Evolutionary conservation across 2,888 invertebrate species (phyloP).

Genomic region (Bhutanitis thaidina): DNA sequence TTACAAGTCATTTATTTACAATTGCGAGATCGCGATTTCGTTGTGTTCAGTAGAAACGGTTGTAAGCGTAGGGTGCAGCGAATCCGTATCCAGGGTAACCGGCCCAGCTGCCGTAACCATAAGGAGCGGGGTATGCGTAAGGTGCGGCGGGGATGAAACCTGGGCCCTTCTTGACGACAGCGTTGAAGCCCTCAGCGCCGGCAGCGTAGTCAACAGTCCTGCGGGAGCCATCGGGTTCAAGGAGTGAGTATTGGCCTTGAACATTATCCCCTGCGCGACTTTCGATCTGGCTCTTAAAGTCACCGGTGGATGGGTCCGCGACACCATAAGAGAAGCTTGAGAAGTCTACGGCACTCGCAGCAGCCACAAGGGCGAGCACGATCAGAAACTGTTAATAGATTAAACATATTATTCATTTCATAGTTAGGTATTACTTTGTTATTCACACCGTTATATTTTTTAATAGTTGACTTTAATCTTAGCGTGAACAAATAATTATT

Average conservation of each 20-base stretch:
- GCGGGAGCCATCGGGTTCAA: slow-evolving; percentile 75
- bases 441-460: too few species aligned
- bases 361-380: slow-evolving; percentile 47
- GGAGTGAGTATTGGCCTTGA: slow-evolving; percentile 75
- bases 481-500: too few species aligned
- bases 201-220: slow-evolving; percentile 80
- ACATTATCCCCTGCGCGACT: slow-evolving; percentile 71
- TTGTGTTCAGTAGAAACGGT: slow-evolving; percentile 36
- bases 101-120: slow-evolving; percentile 29
- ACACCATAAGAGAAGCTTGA: slow-evolving; percentile 77
- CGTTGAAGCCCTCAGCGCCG: slow-evolving; percentile 77
- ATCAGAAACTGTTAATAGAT: slow-evolving; percentile 48
- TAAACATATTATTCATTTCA: neutral
- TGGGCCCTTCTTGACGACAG: slow-evolving; percentile 75
- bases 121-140: slow-evolving; percentile 36
- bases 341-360: slow-evolving; percentile 39
- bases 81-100: slow-evolving; percentile 23
- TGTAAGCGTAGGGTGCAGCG: slow-evolving; percentile 39
- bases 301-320: slow-evolving; percentile 78
- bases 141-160: slow-evolving; percentile 44
- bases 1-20: slow-evolving; percentile 44
- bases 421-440: neutral
- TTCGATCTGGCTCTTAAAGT: slow-evolving; percentile 77
- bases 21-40: neutral
- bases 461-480: too few species aligned